These are phyloP conservation scores for Crepidodera aurea DNA, from an alignment of 2,888 invertebrate species.

Conservation along the genomic window DNA sequence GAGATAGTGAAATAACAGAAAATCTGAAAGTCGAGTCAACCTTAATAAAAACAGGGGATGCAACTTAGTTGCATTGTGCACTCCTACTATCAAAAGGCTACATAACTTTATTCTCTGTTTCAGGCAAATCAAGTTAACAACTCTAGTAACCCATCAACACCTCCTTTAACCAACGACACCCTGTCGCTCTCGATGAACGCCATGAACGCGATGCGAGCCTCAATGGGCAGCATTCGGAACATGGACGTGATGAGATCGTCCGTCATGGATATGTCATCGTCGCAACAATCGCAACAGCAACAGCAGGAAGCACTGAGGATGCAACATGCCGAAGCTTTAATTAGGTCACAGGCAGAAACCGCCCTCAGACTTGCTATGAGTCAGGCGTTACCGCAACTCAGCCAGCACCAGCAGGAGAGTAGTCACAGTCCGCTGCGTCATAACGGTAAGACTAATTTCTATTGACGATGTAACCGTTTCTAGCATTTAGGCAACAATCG, in stretches of 20 bases:
- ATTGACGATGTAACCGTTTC: too few species aligned
- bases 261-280: conserved; percentile 62
- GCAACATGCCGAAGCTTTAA: conserved; percentile 77
- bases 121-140: conserved; percentile 62
- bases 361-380: conserved; percentile 82
- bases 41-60: too few species aligned
- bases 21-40: too few species aligned
- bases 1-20: too few species aligned
- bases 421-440: conserved; percentile 59
- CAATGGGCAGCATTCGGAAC: conserved; percentile 66
- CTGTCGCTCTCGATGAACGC: conserved; percentile 64
- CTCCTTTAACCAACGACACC: conserved; percentile 61
- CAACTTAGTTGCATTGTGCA: too few species aligned
- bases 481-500: too few species aligned
- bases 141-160: conserved; percentile 61
- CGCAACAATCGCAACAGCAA: conserved; percentile 57
- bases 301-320: conserved; percentile 62
- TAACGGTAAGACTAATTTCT: conserved; percentile 53
- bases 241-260: conserved; percentile 64
- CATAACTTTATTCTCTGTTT: conserved; percentile 13
- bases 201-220: conserved; percentile 69
- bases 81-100: too few species aligned
- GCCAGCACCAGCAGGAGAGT: conserved; percentile 59
- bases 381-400: conserved; percentile 64
- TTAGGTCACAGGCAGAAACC: conserved; percentile 87